A percentile compares a stretch with the other conserved stretches of the same genome.
phyloP scores from a whole-genome alignment of 2,888 invertebrate genomes.

The Tanytarsus gracilentus region DNA sequence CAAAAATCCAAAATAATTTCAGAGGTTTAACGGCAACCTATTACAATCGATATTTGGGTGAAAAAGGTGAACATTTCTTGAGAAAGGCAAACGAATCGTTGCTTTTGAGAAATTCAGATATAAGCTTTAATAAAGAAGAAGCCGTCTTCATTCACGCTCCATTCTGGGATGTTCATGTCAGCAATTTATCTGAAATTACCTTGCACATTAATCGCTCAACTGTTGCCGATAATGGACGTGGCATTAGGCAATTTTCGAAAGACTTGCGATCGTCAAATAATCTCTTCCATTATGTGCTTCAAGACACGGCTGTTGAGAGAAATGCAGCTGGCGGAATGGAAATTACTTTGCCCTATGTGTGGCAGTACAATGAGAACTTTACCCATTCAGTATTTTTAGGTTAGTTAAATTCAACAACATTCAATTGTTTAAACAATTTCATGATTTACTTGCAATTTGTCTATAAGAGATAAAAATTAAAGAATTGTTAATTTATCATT shows the following conservation, averaged over 20 bases:
- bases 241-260: constrained; percentile 81
- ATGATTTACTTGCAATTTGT: no score
- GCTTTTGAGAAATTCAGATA: constrained; percentile 67
- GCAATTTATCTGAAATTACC: constrained; percentile 83
- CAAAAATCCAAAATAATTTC: constrained; percentile 70
- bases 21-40: constrained; percentile 74
- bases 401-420: no score
- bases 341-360: constrained; percentile 83
- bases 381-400: constrained; percentile 82
- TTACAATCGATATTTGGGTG: constrained; percentile 80
- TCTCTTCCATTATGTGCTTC: constrained; percentile 87
- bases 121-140: constrained; percentile 70
- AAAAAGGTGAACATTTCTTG: constrained; percentile 74
- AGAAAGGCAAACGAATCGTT: constrained; percentile 83
- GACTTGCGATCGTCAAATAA: constrained; percentile 95
- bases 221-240: constrained; percentile 79
- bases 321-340: constrained; percentile 82
- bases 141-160: constrained; percentile 77
- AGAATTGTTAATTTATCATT: no score
- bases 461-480: no score
- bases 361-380: constrained; percentile 90
- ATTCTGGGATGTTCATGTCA: constrained; percentile 73
- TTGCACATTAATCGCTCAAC: constrained; percentile 78
- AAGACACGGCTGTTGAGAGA: constrained; percentile 75
- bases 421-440: no score